Conservation (phyloP, 2,797 vertebrate genomes). For the Sebastes glaucus region DNA sequence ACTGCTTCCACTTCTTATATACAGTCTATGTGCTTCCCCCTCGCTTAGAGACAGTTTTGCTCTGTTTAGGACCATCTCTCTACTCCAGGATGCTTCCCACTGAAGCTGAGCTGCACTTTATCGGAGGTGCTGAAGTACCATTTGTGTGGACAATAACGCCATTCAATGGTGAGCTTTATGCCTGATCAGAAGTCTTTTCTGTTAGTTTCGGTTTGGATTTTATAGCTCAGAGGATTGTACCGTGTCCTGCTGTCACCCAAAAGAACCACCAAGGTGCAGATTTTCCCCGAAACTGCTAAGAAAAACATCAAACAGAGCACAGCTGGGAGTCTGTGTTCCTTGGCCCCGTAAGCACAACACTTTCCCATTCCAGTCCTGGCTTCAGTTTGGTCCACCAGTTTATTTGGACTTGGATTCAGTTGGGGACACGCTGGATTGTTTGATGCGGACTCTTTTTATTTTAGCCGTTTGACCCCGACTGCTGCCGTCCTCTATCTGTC, state of each 20-base stretch:
- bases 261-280: neutral
- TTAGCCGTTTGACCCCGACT: slow-evolving; percentile 19
- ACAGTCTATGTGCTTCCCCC: neutral
- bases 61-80: neutral
- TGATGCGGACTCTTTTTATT: neutral
- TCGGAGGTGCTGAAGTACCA: neutral
- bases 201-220: neutral
- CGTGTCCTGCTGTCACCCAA: neutral
- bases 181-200: neutral
- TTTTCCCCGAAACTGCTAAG: neutral
- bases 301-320: neutral
- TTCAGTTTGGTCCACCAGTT: neutral
- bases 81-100: neutral
- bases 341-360: neutral
- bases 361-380: neutral
- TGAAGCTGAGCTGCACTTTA: neutral
- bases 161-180: neutral
- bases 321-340: neutral
- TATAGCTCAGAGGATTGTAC: neutral
- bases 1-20: too few species aligned
- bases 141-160: neutral
- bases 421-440: neutral
- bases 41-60: neutral
- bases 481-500: slow-evolving; percentile 21
- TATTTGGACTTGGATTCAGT: neutral